Conservation (phyloP, 2,888 invertebrate genomes). For the Eupithecia centaureata region DNA sequence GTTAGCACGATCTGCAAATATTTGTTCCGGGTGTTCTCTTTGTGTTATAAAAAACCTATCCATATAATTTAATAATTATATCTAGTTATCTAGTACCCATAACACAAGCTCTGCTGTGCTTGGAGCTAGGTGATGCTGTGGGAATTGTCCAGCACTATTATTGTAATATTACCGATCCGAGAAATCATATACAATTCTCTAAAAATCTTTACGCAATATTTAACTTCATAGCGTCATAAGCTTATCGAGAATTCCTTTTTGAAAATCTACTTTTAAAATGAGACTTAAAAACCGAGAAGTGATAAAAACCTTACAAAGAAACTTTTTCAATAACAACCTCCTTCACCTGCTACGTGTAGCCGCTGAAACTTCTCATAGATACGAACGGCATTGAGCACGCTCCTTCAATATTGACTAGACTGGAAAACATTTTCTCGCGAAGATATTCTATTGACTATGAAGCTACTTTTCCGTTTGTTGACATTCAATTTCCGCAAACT, state of each 20-base stretch:
- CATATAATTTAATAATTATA: too few species aligned
- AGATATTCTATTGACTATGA: slow-evolving; percentile 18
- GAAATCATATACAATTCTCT: neutral
- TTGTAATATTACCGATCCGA: neutral
- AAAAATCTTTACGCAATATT: neutral
- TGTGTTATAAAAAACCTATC: too few species aligned
- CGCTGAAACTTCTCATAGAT: neutral
- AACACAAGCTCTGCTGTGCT: too few species aligned
- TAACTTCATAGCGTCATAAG: neutral
- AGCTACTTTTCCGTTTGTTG: slow-evolving; percentile 43
- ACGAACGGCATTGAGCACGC: neutral
- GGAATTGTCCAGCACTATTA: too few species aligned
- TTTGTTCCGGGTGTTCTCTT: too few species aligned
- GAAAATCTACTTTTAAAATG: too few species aligned
- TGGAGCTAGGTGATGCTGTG: too few species aligned
- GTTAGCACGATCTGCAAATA: too few species aligned
- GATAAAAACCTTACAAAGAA: neutral
- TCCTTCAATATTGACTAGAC: slow-evolving; percentile 24
- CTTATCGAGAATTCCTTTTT: neutral
- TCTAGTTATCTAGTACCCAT: too few species aligned
- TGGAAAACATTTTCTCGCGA: slow-evolving; percentile 27
- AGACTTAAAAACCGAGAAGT: neutral
- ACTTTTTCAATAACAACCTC: slow-evolving; percentile 1
- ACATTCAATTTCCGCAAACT: slow-evolving; percentile 54
- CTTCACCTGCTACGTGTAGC: too few species aligned